These are phyloP conservation scores for Holotrichia oblita DNA, from an alignment of 1,140 invertebrate genomes.

Conservation along the genomic window DNA sequence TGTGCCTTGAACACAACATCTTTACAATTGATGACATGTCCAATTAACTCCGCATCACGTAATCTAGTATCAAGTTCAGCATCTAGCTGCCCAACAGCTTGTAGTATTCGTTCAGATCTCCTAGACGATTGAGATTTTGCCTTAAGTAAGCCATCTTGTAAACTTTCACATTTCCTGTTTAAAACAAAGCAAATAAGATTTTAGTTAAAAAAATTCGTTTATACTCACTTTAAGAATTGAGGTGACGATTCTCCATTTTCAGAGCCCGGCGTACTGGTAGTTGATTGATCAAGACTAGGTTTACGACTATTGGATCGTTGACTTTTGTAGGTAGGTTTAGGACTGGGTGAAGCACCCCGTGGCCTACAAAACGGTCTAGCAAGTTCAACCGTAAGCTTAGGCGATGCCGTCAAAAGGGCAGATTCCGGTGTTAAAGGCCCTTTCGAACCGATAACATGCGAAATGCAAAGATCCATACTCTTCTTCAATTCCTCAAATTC, in stretches of 20 bases:
- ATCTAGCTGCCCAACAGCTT: slow-evolving; percentile 74
- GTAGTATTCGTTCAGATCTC: slow-evolving; percentile 60
- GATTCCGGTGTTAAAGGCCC: slow-evolving; percentile 61
- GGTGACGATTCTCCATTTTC: slow-evolving; percentile 20
- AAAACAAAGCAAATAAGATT: slow-evolving; percentile 21
- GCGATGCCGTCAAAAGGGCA: slow-evolving; percentile 60
- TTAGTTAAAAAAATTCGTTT: no score
- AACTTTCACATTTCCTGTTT: slow-evolving; percentile 46
- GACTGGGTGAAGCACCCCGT: slow-evolving; percentile 57
- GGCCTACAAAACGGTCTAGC: slow-evolving; percentile 51
- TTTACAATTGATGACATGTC: slow-evolving; percentile 62
- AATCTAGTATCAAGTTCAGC: slow-evolving; percentile 70
- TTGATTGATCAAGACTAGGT: slow-evolving; percentile 58
- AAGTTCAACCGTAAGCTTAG: slow-evolving; percentile 58
- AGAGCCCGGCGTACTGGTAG: slow-evolving; percentile 32
- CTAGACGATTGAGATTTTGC: slow-evolving; percentile 51
- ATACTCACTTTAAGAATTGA: background rate
- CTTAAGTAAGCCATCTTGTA: slow-evolving; percentile 45
- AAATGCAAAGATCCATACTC: slow-evolving; percentile 71
- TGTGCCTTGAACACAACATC: slow-evolving; percentile 54
- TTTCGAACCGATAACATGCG: slow-evolving; percentile 78
- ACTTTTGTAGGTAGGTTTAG: slow-evolving; percentile 56
- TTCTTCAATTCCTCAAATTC: slow-evolving; percentile 74
- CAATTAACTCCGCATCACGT: slow-evolving; percentile 73
- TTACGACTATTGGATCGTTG: slow-evolving; percentile 56